Conservation (phyloP, 1,140 invertebrate genomes). For the Whitmania pigra region DNA sequence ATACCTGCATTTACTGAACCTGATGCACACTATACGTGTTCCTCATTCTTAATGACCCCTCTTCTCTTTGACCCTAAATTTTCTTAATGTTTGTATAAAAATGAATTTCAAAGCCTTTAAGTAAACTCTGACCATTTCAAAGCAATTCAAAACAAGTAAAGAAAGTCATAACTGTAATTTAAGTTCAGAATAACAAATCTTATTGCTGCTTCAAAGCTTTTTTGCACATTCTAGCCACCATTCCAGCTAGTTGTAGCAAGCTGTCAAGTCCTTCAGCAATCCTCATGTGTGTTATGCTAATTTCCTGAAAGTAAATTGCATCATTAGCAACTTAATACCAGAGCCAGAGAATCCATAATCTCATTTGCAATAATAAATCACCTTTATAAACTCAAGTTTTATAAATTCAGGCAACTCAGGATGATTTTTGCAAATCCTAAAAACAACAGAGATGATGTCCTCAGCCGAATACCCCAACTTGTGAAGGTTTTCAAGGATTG, state of each 20-base stretch:
- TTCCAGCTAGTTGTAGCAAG: conserved; percentile 73
- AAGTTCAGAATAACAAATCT: too few species aligned
- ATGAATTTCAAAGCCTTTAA: too few species aligned
- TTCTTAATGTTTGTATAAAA: too few species aligned
- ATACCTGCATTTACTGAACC: too few species aligned
- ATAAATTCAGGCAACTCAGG: conserved; percentile 57
- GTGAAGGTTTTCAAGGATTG: conserved; percentile 69
- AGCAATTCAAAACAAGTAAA: too few species aligned
- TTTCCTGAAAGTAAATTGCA: conserved; percentile 54
- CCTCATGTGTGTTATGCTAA: conserved; percentile 77
- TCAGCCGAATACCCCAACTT: conserved; percentile 76
- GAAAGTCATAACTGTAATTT: too few species aligned
- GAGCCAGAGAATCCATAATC: not conserved
- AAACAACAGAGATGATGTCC: conserved; percentile 83
- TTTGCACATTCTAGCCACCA: conserved; percentile 68
- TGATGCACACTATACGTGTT: too few species aligned
- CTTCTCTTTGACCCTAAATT: too few species aligned
- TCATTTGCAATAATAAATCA: conserved; percentile 34
- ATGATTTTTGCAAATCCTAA: conserved; percentile 65
- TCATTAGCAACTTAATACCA: not conserved
- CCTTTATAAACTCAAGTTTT: conserved; percentile 75
- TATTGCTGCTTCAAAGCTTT: conserved; percentile 27
- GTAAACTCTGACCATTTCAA: too few species aligned
- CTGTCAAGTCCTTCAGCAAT: conserved; percentile 76
- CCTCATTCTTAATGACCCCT: too few species aligned